phyloP scores from a whole-genome alignment of 2,888 invertebrate species.

The Conchocele bisecta region DNA sequence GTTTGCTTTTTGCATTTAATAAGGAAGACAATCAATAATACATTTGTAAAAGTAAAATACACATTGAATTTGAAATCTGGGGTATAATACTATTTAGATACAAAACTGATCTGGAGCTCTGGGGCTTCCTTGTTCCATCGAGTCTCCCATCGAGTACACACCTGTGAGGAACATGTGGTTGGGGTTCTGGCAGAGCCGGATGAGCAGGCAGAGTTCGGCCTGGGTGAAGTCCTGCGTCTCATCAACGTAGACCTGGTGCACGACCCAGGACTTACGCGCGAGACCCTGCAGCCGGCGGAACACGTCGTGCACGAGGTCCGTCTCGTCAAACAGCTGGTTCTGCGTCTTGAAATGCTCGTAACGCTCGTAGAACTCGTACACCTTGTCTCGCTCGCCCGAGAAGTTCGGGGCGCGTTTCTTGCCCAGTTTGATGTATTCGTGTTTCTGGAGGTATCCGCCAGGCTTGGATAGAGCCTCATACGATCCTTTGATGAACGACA shows the following conservation, averaged over 20 bases:
- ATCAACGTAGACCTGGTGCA: slow-evolving; percentile 77
- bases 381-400: slow-evolving; percentile 60
- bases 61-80: too few relatives aligned
- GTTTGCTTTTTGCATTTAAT: too few relatives aligned
- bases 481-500: slow-evolving; percentile 76
- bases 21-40: too few relatives aligned
- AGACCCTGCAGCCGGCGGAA: slow-evolving; percentile 48
- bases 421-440: slow-evolving; percentile 68
- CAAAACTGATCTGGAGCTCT: too few relatives aligned
- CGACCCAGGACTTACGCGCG: slow-evolving; percentile 48
- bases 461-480: slow-evolving; percentile 67
- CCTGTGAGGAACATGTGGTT: slow-evolving; percentile 77
- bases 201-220: slow-evolving; percentile 75
- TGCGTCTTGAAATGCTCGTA: slow-evolving; percentile 65
- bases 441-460: slow-evolving; percentile 56
- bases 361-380: slow-evolving; percentile 62
- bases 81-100: too few relatives aligned
- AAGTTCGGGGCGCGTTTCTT: slow-evolving; percentile 72
- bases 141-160: too few relatives aligned
- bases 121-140: too few relatives aligned
- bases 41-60: too few relatives aligned
- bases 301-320: slow-evolving; percentile 66
- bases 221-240: slow-evolving; percentile 80
- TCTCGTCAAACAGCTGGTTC: slow-evolving; percentile 68
- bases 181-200: slow-evolving; percentile 73